Evolutionary conservation across 2,888 invertebrate genomes (phyloP), one percentile per base, ranked within the genome.

Genomic region (Eumerus sabulonum): DNA sequence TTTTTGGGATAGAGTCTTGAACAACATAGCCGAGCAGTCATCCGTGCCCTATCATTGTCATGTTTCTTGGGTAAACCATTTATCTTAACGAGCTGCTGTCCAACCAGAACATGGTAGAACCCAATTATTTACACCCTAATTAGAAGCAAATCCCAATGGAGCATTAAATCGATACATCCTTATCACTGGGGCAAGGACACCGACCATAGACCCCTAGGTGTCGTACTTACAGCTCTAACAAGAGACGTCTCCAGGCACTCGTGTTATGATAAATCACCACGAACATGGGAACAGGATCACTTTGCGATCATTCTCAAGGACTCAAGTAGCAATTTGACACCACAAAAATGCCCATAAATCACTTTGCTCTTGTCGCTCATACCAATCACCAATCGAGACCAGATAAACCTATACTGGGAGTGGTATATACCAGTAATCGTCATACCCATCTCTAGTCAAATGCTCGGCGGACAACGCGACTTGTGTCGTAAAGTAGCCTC

Each of bases 281-380:
- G 59, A 51, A 19, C 79, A 74, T 60, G 74, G 17, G 38, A 57
- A 79, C 63, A 62, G 48, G 50, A 68, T 60, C 40, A 16, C n/a
- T 11, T 36, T 47, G 14, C 45, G 71, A 53, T 59, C 35, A 54
- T 64, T 59, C 73, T 74, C 48, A 63, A 79, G 59, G 60, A 79
- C 60, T 50, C 54, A 64, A 79, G 79, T 74, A 48, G 79, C 74
- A 70, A 79, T 79, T 79, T 79, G 79, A 79, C 79, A 74, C 79
- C 79, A 79, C 27, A 73, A 70, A 73, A 57, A 70, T 79, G 48
- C 70, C 59, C 74, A 79, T 79, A 79, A 79, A 79, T 79, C 79
- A 79, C 64, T 27, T 27, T 2, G 60, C 40, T 54, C 59, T 64
- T 27, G 64, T 79, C 68, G 63, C 11, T 42, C 13, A 35, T 44